Evolutionary conservation across 2,888 invertebrate genomes (phyloP), one percentile per base, ranked within the genome.

Genomic region (Epistrophe grossulariae): DNA sequence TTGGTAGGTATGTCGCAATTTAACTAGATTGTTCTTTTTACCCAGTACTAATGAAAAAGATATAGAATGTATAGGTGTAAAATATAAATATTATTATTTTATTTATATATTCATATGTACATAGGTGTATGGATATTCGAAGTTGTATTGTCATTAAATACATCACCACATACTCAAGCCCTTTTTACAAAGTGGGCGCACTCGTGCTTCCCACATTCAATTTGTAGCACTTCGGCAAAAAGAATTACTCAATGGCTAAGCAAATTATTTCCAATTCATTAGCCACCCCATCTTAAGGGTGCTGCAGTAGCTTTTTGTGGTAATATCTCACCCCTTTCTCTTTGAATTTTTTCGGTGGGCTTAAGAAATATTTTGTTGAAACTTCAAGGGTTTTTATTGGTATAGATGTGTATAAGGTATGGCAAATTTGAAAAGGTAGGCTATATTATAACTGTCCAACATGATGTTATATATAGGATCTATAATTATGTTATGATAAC

Each of bases 251-350:
- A 88, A 88, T 88, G 78, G 88, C 82, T 88, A 87, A 88, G 88
- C 88, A 89, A 89, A 89, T 88, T 89, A 88, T 79, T 89, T 89
- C 89, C 89, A 88, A 88, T 80, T 89, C 89, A 89, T 89, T 89
- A 88, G 87, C 79, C 88, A 88, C 84, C 88, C 84, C 72, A 80
- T 88, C 70, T 78, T 68, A 50, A 59, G 73, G 66, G 55, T 68
- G 60, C 40, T 68, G 57, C 59, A 72, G 76, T 83, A 64, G 40
- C 19, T 66, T 31, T 7, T 10, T 66, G 8, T 19, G 48, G 8
- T 50, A 35, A 68, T 66, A 74, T 79, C 64, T 82, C 78, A 79
- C 62, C 79, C 81, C 52, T 87, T 74, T 62, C 59, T 62, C 59
- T 15, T 1, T 2, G 5, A 5, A 4, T 31, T 8, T 24, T 24